Conservation (phyloP, 2,888 invertebrate genomes). For the Dioctria rufipes region DNA sequence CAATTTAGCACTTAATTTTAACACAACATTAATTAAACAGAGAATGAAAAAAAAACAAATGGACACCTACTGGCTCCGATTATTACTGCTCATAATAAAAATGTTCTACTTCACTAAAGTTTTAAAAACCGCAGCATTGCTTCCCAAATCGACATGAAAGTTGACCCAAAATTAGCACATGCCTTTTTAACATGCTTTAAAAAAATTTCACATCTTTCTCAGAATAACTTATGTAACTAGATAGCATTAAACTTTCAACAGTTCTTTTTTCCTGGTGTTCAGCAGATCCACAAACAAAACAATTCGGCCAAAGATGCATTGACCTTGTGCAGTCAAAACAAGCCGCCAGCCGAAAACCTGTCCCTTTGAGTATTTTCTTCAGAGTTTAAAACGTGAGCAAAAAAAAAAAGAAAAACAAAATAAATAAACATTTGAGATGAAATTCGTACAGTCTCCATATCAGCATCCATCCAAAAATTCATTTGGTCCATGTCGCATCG, state of each 20-base stretch:
- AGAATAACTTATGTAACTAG: constrained; percentile 1
- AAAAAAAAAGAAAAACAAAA: neutral
- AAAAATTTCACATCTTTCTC: neutral
- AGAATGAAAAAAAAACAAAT: no score
- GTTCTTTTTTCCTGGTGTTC: neutral
- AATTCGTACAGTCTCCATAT: neutral
- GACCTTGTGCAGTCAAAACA: constrained; percentile 25
- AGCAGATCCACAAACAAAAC: neutral
- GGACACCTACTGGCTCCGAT: no score
- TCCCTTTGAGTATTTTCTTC: neutral
- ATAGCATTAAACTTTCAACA: constrained; percentile 1
- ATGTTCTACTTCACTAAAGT: no score
- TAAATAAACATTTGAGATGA: neutral
- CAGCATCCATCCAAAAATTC: constrained; percentile 5
- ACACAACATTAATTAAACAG: no score
- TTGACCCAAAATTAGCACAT: neutral
- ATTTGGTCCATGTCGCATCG: constrained; percentile 3
- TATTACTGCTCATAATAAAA: no score
- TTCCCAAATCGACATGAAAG: neutral
- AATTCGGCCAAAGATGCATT: constrained; percentile 17
- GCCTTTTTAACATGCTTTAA: neutral
- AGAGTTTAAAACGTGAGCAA: neutral
- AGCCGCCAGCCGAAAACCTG: constrained; percentile 8
- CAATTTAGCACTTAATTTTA: no score
- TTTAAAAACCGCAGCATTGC: no score